Percentiles rank a stretch among this genome's conserved stretches.
These are phyloP conservation scores for Isotomurus palustris DNA, from an alignment of 2,888 invertebrate genomes.

Conservation along the genomic window DNA sequence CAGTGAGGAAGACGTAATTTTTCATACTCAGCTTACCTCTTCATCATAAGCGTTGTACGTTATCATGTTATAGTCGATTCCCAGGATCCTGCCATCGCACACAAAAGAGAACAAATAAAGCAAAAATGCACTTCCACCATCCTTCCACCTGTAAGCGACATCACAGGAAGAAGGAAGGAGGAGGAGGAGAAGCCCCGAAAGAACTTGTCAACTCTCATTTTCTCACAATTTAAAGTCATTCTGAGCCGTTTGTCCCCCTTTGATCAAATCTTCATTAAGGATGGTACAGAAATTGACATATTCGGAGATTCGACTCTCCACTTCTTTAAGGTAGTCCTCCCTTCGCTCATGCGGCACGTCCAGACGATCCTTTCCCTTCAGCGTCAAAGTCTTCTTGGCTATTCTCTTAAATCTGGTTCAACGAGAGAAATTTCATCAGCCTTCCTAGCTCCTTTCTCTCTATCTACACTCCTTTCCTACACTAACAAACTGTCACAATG, in stretches of 20 bases:
- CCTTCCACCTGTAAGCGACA: too few species aligned
- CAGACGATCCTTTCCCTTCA: neutral
- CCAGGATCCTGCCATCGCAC: constrained; percentile 15
- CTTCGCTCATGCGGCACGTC: too few species aligned
- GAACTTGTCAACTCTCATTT: neutral
- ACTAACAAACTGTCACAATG: too few species aligned
- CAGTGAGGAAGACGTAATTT: too few species aligned
- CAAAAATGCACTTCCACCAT: neutral
- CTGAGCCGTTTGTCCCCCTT: constrained; percentile 16
- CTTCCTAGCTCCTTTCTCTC: too few species aligned
- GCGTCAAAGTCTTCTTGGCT: neutral
- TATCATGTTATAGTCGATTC: constrained; percentile 21
- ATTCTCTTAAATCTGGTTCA: too few species aligned
- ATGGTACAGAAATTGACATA: constrained; percentile 25
- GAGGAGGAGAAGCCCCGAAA: neutral
- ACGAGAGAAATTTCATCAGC: too few species aligned
- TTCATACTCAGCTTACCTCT: constrained; percentile 13
- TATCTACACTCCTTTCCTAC: too few species aligned
- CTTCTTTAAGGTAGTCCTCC: too few species aligned
- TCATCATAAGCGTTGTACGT: constrained; percentile 29
- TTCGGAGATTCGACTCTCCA: neutral
- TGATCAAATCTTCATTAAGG: constrained; percentile 24
- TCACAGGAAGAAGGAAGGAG: too few species aligned
- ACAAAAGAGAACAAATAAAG: neutral
- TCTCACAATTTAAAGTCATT: constrained; percentile 27